Evolutionary conservation across 2,888 invertebrate genomes (phyloP).

Genomic region (Drosophila fulvimacula): DNA sequence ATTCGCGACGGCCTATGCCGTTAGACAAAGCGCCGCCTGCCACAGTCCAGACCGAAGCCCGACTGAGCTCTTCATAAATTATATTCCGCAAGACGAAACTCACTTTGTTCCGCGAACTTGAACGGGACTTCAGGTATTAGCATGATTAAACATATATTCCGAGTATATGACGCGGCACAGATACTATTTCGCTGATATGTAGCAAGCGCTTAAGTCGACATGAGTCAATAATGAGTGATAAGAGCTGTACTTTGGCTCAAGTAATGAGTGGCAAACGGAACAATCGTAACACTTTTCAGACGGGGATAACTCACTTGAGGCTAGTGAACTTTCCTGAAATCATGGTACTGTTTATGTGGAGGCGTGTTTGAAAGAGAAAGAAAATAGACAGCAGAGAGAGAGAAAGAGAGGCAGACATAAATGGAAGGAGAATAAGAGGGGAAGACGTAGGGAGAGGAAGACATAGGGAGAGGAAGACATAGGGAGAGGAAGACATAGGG

Average conservation of each 20-base stretch:
- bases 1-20: not conserved
- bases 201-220: not conserved
- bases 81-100: not conserved
- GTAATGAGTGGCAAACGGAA: not conserved
- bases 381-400: constrained; percentile 29
- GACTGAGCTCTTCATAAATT: constrained; percentile 11
- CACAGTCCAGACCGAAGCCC: constrained; percentile 21
- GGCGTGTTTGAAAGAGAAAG: too few relatives aligned
- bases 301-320: too few relatives aligned
- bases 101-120: not conserved
- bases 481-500: constrained; percentile 6
- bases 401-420: too few relatives aligned
- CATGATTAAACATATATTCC: not conserved
- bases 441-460: not conserved
- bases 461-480: not conserved
- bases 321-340: too few relatives aligned
- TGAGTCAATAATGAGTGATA: not conserved
- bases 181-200: constrained; percentile 5
- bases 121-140: not conserved
- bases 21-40: constrained; percentile 5
- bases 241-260: not conserved
- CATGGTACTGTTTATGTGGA: constrained; percentile 2
- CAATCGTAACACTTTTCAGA: too few relatives aligned
- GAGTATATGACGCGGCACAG: constrained; percentile 1
- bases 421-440: too few relatives aligned